A percentile compares a stretch with the other conserved stretches of the same genome.
These are phyloP conservation scores for Caenorhabditis uteleia DNA, from an alignment of 2,888 invertebrate species.

Conservation along the genomic window DNA sequence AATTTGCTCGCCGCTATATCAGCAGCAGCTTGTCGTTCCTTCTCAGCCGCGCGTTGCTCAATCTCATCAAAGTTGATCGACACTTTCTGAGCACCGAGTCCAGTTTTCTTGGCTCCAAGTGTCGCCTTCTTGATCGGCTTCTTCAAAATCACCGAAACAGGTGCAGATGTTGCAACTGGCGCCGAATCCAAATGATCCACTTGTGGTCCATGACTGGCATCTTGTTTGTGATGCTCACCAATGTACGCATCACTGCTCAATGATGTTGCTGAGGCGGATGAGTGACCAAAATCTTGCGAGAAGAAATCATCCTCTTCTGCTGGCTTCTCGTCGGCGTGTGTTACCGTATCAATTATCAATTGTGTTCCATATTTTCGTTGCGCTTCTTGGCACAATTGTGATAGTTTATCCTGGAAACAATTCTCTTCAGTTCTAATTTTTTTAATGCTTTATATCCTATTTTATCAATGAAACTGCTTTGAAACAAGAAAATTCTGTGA, in stretches of 20 bases:
- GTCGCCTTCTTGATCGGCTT: slow-evolving; percentile 73
- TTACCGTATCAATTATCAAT: slow-evolving; percentile 74
- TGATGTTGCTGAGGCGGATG: slow-evolving; percentile 47
- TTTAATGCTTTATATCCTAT: too few relatives aligned
- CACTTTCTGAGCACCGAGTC: slow-evolving; percentile 93
- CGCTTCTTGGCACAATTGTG: slow-evolving; percentile 83
- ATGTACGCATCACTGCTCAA: slow-evolving; percentile 50
- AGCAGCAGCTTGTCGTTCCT: slow-evolving; percentile 76
- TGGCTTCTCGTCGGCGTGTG: slow-evolving; percentile 38
- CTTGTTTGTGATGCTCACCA: slow-evolving; percentile 23
- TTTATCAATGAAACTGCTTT: too few relatives aligned
- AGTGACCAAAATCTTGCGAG: slow-evolving; percentile 53
- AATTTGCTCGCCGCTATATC: slow-evolving; percentile 43
- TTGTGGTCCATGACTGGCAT: slow-evolving; percentile 42
- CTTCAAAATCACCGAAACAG: slow-evolving; percentile 73
- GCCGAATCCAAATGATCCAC: slow-evolving; percentile 54
- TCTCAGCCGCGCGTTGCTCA: slow-evolving; percentile 85
- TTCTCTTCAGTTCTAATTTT: too few relatives aligned
- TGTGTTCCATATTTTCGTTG: slow-evolving; percentile 86
- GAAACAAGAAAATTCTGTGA: background rate
- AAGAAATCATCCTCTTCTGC: slow-evolving; percentile 59
- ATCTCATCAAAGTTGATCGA: slow-evolving; percentile 89
- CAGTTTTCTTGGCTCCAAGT: slow-evolving; percentile 82
- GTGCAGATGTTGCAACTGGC: slow-evolving; percentile 69
- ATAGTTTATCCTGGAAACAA: slow-evolving; percentile 84